Evolutionary conservation across 2,113 vertebrate genomes (phyloP).

Genomic region (Speoplatyrhinus poulsoni): DNA sequence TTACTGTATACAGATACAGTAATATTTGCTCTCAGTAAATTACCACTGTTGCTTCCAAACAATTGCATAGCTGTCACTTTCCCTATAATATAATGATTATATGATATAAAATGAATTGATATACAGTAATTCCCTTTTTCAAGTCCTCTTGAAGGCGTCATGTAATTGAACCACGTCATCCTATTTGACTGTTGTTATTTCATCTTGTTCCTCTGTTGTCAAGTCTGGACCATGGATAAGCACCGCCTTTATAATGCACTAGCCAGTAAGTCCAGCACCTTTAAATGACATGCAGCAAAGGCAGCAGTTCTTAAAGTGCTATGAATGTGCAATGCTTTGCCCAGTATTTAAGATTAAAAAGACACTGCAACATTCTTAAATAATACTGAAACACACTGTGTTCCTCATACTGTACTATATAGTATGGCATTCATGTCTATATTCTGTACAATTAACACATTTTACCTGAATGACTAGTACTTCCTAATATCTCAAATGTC

Average conservation of each 20-base stretch:
- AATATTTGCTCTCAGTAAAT: slow-evolving; percentile 18
- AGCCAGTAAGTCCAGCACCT: background rate
- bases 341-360: slow-evolving; percentile 2
- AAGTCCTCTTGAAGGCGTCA: too few relatives aligned
- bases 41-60: slow-evolving; percentile 30
- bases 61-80: slow-evolving; percentile 56
- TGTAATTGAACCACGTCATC: too few relatives aligned
- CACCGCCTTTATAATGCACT: too few relatives aligned
- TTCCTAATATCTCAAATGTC: background rate
- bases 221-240: too few relatives aligned
- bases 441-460: background rate
- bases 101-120: slow-evolving; percentile 5
- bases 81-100: background rate
- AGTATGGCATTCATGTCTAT: background rate
- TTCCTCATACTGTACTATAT: background rate
- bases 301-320: slow-evolving; percentile 54
- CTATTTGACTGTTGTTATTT: too few relatives aligned
- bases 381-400: background rate
- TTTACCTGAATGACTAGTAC: background rate
- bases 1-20: background rate
- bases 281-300: slow-evolving; percentile 40
- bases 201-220: slow-evolving; percentile 1
- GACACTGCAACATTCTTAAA: background rate
- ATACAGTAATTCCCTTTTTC: too few relatives aligned
- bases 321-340: slow-evolving; percentile 11